Evolutionary conservation across 2,113 vertebrate genomes (phyloP).

Genomic region (Mormyrus iriodes): DNA sequence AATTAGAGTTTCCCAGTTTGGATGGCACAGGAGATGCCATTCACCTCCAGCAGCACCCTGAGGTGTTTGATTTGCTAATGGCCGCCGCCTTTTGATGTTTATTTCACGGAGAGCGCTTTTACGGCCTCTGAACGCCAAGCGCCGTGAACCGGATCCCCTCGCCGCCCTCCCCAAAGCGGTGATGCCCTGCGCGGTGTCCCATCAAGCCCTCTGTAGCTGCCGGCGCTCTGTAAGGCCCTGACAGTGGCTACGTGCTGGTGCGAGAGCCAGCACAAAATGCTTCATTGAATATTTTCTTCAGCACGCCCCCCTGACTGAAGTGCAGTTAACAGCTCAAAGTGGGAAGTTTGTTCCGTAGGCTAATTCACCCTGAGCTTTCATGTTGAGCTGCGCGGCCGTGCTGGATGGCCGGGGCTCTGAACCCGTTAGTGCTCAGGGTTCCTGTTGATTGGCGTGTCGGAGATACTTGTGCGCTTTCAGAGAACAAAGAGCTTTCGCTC

Average conservation of each 20-base stretch:
- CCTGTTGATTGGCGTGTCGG: neutral
- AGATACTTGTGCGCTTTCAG: neutral
- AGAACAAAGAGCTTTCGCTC: neutral
- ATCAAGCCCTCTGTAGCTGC: neutral
- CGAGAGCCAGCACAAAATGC: too few relatives aligned
- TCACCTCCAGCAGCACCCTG: neutral
- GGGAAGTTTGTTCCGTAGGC: neutral
- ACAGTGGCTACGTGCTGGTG: neutral
- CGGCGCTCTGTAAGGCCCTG: neutral
- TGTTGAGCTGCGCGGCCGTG: too few relatives aligned
- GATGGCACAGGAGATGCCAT: neutral
- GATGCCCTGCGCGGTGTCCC: neutral
- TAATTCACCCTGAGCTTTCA: neutral
- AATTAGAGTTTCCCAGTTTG: slow-evolving; percentile 7
- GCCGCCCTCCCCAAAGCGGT: neutral
- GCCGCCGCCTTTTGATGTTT: slow-evolving; percentile 5
- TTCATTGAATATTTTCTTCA: too few relatives aligned
- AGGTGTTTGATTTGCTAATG: slow-evolving; percentile 17
- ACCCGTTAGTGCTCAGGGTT: neutral
- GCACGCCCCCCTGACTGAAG: too few relatives aligned
- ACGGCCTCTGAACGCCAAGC: neutral
- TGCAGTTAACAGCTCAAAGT: neutral
- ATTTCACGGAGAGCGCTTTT: neutral
- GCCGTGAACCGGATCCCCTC: too few relatives aligned
- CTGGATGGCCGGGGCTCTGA: neutral